A percentile compares a stretch with the other conserved stretches of the same genome.
phyloP scores from a whole-genome alignment of 1,140 invertebrate genomes.

The Drosophila aff. region DNA sequence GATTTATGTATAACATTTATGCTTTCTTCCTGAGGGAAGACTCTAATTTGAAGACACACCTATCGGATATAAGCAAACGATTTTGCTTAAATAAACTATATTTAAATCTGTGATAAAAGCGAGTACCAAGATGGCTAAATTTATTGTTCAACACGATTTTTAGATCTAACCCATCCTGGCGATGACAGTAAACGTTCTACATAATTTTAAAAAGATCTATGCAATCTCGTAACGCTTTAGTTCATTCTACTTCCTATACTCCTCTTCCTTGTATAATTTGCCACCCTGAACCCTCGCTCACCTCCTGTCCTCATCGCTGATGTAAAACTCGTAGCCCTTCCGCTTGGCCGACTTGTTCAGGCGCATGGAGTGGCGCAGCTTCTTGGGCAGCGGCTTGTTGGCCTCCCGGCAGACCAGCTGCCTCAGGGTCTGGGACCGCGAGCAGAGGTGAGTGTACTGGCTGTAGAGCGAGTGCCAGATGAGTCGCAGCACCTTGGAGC shows the following conservation, averaged over 20 bases:
- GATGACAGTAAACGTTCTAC: too few species aligned
- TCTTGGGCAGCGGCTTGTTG: conserved; percentile 80
- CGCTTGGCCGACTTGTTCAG: conserved; percentile 84
- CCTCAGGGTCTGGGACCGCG: conserved; percentile 63
- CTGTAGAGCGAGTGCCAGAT: conserved; percentile 76
- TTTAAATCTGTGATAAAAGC: too few species aligned
- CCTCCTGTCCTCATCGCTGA: conserved; percentile 87
- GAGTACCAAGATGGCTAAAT: too few species aligned
- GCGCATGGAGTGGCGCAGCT: conserved; percentile 72
- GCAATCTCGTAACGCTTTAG: too few species aligned
- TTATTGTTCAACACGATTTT: too few species aligned
- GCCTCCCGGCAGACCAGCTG: conserved; percentile 71
- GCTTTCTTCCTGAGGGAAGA: neutral
- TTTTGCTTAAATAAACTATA: neutral
- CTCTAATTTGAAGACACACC: neutral
- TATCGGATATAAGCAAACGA: neutral
- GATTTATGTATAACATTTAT: neutral
- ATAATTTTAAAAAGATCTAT: too few species aligned
- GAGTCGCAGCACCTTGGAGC: conserved; percentile 73
- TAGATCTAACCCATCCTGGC: too few species aligned
- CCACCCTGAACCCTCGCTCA: conserved; percentile 41
- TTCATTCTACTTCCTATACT: neutral
- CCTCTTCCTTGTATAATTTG: neutral
- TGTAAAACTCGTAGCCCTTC: conserved; percentile 86
- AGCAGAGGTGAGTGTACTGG: conserved; percentile 72